phyloP scores from a whole-genome alignment of 2,113 vertebrate genomes.

The Clarias magur region DNA sequence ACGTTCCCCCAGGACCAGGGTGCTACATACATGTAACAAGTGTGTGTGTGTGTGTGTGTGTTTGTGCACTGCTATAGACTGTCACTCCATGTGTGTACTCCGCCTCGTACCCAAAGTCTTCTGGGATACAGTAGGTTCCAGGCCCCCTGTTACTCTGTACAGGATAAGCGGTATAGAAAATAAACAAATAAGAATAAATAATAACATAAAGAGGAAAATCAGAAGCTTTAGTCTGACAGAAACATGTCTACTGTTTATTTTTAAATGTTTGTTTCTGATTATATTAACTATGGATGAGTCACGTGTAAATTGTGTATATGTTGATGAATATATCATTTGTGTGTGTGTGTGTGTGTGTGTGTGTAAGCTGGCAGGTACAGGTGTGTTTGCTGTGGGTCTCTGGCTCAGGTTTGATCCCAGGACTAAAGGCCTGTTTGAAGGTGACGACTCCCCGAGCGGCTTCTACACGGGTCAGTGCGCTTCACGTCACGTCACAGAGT shows the following conservation, averaged over 20 bases:
- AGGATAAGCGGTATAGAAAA: too few species aligned
- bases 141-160: too few species aligned
- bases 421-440: conserved; percentile 80
- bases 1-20: too few species aligned
- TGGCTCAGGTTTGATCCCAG: conserved; percentile 85
- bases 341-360: conserved; percentile 22
- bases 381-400: conserved; percentile 81
- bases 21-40: too few species aligned
- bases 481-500: neutral
- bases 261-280: neutral
- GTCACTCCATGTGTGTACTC: too few species aligned
- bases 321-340: neutral
- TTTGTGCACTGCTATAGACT: too few species aligned
- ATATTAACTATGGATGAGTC: neutral
- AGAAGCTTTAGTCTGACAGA: neutral
- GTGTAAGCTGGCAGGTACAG: conserved; percentile 80
- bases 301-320: neutral
- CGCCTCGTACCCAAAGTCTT: too few species aligned
- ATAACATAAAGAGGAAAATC: neutral
- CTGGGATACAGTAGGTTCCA: too few species aligned
- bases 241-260: neutral
- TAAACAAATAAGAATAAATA: too few species aligned
- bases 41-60: too few species aligned
- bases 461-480: conserved; percentile 80
- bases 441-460: conserved; percentile 65